A percentile compares a stretch with the other conserved stretches of the same genome.
Conservation (phyloP, 1,140 invertebrate species). For the Heliconius eleuchia region DNA sequence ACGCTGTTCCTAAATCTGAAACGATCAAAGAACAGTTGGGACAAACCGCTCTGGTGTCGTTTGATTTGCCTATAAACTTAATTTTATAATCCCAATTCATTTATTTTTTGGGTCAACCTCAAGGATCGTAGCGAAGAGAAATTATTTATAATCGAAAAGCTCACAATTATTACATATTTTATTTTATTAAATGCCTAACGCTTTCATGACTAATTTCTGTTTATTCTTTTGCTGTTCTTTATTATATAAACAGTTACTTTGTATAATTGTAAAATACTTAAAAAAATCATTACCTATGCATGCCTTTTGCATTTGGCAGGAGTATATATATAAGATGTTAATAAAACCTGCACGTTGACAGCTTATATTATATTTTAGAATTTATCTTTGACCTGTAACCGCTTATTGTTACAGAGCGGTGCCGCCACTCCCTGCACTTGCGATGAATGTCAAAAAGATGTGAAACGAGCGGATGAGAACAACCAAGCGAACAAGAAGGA, state of each 20-base stretch:
- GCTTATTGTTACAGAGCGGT: slow-evolving; percentile 66
- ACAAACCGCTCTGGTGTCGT: slow-evolving; percentile 15
- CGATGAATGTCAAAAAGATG: slow-evolving; percentile 69
- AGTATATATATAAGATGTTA: not conserved
- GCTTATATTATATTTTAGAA: not conserved
- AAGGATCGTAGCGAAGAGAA: not conserved
- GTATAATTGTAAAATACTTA: not conserved
- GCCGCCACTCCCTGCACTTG: slow-evolving; percentile 69
- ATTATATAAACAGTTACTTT: too few species aligned
- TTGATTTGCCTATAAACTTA: not conserved
- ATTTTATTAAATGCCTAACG: not conserved
- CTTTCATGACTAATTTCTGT: not conserved
- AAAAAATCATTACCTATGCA: not conserved
- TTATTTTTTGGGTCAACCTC: not conserved
- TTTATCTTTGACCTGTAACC: not conserved
- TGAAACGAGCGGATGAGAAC: slow-evolving; percentile 39
- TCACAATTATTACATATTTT: not conserved
- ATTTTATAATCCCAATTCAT: not conserved
- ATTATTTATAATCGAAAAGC: not conserved
- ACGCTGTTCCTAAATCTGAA: slow-evolving; percentile 42
- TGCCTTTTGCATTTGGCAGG: not conserved
- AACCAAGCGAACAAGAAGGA: slow-evolving; percentile 38
- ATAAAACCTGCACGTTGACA: slow-evolving; percentile 14
- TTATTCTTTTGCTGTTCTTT: not conserved
- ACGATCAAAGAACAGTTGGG: slow-evolving; percentile 19